Conservation (phyloP, 2,888 invertebrate genomes). For the Drosophila demipolita region DNA sequence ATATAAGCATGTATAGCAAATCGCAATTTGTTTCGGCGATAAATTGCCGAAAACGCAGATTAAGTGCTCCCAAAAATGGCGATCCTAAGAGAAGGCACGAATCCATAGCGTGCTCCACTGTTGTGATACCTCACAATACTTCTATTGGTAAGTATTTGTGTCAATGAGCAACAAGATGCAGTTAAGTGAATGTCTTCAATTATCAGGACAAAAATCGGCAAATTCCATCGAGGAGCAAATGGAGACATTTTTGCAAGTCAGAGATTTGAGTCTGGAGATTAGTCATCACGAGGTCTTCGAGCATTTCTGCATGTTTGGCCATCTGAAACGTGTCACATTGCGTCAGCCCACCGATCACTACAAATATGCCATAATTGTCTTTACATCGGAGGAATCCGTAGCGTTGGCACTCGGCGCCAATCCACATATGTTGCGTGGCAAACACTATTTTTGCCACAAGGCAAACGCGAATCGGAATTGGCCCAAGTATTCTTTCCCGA, state of each 20-base stretch:
- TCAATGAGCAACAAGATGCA: background rate
- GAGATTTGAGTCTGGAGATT: conserved; percentile 14
- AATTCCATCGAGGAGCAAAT: background rate
- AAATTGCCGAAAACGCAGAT: background rate
- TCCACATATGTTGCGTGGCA: conserved; percentile 27
- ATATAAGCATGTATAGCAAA: background rate
- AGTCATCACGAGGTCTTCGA: conserved; percentile 22
- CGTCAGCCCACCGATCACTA: conserved; percentile 9
- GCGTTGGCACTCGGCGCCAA: conserved; percentile 13
- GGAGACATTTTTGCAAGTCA: conserved; percentile 19
- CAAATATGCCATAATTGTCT: conserved; percentile 27
- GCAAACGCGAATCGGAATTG: background rate
- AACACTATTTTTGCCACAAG: conserved; percentile 17
- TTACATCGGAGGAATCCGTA: background rate
- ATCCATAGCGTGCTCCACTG: background rate
- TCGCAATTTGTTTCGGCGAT: background rate
- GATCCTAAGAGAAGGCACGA: background rate
- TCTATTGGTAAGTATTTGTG: background rate
- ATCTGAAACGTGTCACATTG: conserved; percentile 19
- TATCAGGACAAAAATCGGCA: background rate
- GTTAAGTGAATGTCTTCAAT: background rate
- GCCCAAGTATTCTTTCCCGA: background rate
- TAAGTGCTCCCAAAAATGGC: background rate
- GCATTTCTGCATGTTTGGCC: conserved; percentile 27
- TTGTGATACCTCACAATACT: background rate